A percentile compares a stretch with the other conserved stretches of the same genome.
These are phyloP conservation scores for Campopleginae sp. DNA, from an alignment of 2,888 invertebrate genomes.

Conservation along the genomic window DNA sequence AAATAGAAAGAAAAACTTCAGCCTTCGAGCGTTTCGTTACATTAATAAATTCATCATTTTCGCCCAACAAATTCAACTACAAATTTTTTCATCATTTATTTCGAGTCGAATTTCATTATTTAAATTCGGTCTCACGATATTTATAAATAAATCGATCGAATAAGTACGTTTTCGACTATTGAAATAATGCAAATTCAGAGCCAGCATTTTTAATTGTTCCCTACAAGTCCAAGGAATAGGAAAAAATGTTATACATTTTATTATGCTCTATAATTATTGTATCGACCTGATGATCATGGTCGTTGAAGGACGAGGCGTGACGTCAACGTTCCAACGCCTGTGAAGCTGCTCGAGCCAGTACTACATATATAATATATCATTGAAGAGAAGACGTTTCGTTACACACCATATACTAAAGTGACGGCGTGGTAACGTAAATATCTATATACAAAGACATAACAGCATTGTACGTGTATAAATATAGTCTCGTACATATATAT, in stretches of 20 bases:
- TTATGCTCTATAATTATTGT: conserved; percentile 10
- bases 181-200: too few species aligned
- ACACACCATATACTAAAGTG: conserved; percentile 32
- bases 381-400: conserved; percentile 49
- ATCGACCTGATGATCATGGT: conserved; percentile 21
- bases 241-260: not conserved
- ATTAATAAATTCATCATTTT: not conserved
- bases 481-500: not conserved
- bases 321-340: conserved; percentile 56
- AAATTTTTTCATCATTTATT: not conserved
- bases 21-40: not conserved
- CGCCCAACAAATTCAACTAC: not conserved
- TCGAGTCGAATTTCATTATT: not conserved
- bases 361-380: conserved; percentile 43
- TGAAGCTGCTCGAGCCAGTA: conserved; percentile 25
- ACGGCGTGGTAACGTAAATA: conserved; percentile 5
- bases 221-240: not conserved
- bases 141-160: too few species aligned
- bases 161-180: too few species aligned
- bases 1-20: not conserved
- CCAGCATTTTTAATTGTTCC: too few species aligned
- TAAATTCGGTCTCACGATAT: too few species aligned
- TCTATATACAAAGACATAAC: conserved; percentile 4
- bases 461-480: conserved; percentile 1
- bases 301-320: conserved; percentile 44